phyloP scores from a whole-genome alignment of 2,113 vertebrate genomes.

The Tinamus guttatus region DNA sequence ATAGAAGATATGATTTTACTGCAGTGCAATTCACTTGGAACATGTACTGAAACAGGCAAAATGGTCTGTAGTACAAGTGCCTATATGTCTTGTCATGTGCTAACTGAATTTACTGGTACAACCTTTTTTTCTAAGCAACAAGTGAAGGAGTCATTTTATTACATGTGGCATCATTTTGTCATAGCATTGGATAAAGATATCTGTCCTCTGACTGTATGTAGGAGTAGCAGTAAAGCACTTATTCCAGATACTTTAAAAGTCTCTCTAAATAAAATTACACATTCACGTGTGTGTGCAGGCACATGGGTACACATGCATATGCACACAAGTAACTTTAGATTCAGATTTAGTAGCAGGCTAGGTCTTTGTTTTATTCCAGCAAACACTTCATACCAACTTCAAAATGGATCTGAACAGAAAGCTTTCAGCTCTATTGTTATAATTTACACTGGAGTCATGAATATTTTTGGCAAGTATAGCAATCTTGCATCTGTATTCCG shows the following conservation, averaged over 20 bases:
- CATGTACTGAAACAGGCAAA: background rate
- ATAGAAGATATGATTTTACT: background rate
- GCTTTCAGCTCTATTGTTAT: background rate
- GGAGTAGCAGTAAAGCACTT: background rate
- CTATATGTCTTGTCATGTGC: background rate
- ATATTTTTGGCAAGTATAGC: background rate
- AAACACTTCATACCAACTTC: background rate
- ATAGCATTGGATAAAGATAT: background rate
- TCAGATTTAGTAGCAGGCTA: background rate
- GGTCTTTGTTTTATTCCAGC: background rate
- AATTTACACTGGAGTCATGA: background rate
- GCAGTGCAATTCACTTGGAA: background rate
- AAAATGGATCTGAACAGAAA: background rate
- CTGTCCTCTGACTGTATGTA: background rate
- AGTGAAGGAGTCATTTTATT: background rate
- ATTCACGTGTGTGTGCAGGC: background rate
- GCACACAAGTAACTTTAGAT: background rate
- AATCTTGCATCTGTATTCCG: background rate
- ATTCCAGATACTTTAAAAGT: background rate
- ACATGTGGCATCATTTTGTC: background rate
- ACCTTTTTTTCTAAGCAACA: background rate
- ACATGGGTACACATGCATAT: too few species aligned
- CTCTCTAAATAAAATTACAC: background rate
- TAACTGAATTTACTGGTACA: background rate
- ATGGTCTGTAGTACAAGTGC: background rate